Evolutionary conservation across 1,140 invertebrate species (phyloP).

Genomic region (Oncopodura yosiiana): DNA sequence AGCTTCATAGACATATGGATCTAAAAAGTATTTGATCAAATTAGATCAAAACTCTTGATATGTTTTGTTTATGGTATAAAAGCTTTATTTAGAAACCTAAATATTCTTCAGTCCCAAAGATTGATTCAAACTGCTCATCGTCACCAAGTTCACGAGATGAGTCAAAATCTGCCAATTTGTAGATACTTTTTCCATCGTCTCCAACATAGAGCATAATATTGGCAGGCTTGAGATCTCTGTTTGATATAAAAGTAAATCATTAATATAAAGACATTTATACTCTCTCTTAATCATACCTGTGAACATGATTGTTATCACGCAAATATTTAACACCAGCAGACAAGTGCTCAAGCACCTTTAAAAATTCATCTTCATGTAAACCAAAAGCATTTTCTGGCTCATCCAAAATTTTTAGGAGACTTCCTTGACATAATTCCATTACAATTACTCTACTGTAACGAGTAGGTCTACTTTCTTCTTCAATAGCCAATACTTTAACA

Average conservation of each 20-base stretch:
- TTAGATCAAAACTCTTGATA: too few species aligned
- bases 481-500: slow-evolving; percentile 84
- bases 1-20: too few species aligned
- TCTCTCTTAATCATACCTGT: too few species aligned
- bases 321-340: slow-evolving; percentile 91
- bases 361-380: slow-evolving; percentile 80
- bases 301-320: slow-evolving; percentile 83
- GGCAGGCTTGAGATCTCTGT: slow-evolving; percentile 92
- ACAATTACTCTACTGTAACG: slow-evolving; percentile 58
- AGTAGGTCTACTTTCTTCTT: slow-evolving; percentile 60
- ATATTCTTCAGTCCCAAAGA: slow-evolving; percentile 96
- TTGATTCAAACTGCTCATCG: slow-evolving; percentile 86
- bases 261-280: too few species aligned
- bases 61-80: neutral
- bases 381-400: slow-evolving; percentile 92
- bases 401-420: slow-evolving; percentile 85
- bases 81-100: slow-evolving; percentile 73
- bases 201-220: slow-evolving; percentile 96
- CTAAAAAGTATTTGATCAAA: too few species aligned
- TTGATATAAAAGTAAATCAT: too few species aligned
- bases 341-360: slow-evolving; percentile 76
- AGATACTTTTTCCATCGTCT: slow-evolving; percentile 83
- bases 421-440: slow-evolving; percentile 92
- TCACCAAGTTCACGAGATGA: slow-evolving; percentile 88
- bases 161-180: slow-evolving; percentile 95